phyloP scores from a whole-genome alignment of 2,888 invertebrate species.

The Lithosia quadra region DNA sequence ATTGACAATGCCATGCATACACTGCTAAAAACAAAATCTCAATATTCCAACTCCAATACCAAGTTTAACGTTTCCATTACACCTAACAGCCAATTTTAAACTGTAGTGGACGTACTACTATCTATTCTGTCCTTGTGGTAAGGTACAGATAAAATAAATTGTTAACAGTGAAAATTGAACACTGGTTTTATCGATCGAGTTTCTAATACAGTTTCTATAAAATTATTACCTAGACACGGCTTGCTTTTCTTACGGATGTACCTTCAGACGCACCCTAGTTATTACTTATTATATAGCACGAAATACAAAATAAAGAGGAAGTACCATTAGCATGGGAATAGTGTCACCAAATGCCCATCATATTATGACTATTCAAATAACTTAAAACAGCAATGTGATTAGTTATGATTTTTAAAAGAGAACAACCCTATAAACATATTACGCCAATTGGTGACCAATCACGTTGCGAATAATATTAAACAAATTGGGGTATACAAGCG shows the following conservation, averaged over 20 bases:
- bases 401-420: no score
- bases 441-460: no score
- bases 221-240: constrained; percentile 61
- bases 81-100: constrained; percentile 36
- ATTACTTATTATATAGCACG: constrained; percentile 21
- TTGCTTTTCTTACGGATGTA: constrained; percentile 54
- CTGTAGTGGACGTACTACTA: constrained; percentile 17
- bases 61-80: constrained; percentile 26
- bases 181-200: constrained; percentile 55
- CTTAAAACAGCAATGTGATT: no score
- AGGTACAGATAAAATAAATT: constrained; percentile 56
- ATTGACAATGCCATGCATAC: background rate
- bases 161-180: constrained; percentile 64
- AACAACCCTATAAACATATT: no score
- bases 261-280: constrained; percentile 36
- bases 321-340: no score
- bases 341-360: no score
- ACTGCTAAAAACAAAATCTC: no score
- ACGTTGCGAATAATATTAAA: no score
- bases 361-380: no score
- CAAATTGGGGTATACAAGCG: no score
- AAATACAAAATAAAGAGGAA: constrained; percentile 9
- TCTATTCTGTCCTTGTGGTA: constrained; percentile 30
- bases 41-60: background rate
- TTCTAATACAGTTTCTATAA: constrained; percentile 70